phyloP scores from a whole-genome alignment of 1,140 invertebrate species.

The Psix sp. region DNA sequence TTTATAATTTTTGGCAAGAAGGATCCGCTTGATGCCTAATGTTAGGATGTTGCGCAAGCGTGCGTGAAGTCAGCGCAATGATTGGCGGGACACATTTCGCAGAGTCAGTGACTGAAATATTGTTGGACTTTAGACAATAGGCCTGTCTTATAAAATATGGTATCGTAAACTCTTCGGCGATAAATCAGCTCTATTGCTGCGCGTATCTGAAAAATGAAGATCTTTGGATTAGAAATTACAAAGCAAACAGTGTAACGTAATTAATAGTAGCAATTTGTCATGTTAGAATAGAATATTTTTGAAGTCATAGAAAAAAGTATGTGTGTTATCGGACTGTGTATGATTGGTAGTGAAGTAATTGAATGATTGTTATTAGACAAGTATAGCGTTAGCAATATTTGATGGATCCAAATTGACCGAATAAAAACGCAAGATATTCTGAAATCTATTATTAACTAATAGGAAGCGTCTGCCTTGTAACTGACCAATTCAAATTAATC shows the following conservation, averaged over 20 bases:
- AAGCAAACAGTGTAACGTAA: background rate
- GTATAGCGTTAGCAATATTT: too few species aligned
- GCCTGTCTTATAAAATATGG: slow-evolving; percentile 35
- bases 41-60: slow-evolving; percentile 69
- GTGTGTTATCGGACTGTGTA: too few species aligned
- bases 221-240: background rate
- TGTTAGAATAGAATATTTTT: too few species aligned
- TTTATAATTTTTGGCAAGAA: slow-evolving; percentile 76
- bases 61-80: slow-evolving; percentile 55
- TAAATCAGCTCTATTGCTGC: slow-evolving; percentile 10
- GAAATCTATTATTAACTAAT: slow-evolving; percentile 18
- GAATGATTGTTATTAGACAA: too few species aligned
- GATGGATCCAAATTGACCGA: too few species aligned
- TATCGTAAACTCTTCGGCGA: slow-evolving; percentile 20
- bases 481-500: slow-evolving; percentile 32
- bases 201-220: background rate
- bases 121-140: slow-evolving; percentile 30
- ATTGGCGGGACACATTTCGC: slow-evolving; percentile 41
- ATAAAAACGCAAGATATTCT: background rate
- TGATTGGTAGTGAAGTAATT: too few species aligned
- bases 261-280: slow-evolving; percentile 1
- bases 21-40: slow-evolving; percentile 64
- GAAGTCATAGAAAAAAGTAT: too few species aligned
- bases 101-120: slow-evolving; percentile 55
- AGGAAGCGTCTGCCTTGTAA: slow-evolving; percentile 8